phyloP scores from a whole-genome alignment of 2,113 vertebrate species.

The Clupea harengus region DNA sequence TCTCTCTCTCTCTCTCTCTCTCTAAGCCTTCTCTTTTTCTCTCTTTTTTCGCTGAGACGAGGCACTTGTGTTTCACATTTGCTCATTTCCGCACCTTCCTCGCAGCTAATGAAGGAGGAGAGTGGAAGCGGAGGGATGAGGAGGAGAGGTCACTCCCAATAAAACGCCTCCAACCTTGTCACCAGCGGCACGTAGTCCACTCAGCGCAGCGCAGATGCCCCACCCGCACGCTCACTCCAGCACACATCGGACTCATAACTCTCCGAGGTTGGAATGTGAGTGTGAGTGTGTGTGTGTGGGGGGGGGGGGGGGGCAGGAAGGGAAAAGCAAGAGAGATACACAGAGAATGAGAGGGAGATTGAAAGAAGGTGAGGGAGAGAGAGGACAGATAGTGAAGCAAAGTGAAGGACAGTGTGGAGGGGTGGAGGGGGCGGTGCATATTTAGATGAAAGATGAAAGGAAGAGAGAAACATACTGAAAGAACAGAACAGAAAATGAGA shows the following conservation, averaged over 20 bases:
- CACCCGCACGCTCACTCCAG: neutral
- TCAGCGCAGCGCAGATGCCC: constrained; percentile 19
- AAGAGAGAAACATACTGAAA: too few relatives aligned
- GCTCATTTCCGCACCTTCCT: constrained; percentile 73
- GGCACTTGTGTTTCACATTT: constrained; percentile 77
- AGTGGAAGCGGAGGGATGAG: neutral
- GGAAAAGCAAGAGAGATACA: neutral
- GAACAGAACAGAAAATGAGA: too few relatives aligned
- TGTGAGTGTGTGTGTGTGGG: neutral
- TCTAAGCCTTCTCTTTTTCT: neutral
- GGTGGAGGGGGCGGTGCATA: neutral
- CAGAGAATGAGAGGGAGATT: neutral
- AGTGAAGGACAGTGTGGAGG: neutral
- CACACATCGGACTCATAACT: constrained; percentile 12
- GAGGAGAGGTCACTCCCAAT: constrained; percentile 48
- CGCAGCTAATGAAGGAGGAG: constrained; percentile 56
- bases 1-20: neutral
- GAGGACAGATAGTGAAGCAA: neutral
- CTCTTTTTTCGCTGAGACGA: constrained; percentile 40
- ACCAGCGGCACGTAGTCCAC: constrained; percentile 55
- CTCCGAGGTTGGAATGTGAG: neutral
- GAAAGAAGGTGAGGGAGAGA: neutral
- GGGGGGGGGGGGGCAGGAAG: neutral
- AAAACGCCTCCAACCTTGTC: constrained; percentile 55
- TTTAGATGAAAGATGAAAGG: neutral